phyloP scores from a whole-genome alignment of 2,888 invertebrate species.

The Troglohyphantes excavatus region DNA sequence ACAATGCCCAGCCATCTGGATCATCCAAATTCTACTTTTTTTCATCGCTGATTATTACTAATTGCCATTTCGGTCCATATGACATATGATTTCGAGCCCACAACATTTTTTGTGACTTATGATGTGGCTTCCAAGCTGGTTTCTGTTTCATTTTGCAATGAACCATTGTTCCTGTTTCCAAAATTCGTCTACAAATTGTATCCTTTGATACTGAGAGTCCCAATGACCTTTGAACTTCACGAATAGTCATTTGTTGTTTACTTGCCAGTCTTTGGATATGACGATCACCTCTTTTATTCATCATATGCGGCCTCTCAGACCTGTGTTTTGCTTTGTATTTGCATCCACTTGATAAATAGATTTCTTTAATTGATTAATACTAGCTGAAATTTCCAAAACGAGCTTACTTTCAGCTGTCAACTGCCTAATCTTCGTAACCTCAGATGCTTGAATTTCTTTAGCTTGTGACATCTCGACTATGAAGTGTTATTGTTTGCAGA shows the following conservation, averaged over 20 bases:
- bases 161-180: background rate
- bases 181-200: background rate
- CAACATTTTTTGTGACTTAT: too few species aligned
- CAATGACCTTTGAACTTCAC: conserved; percentile 8
- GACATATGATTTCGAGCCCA: too few species aligned
- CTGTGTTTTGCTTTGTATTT: background rate
- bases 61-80: too few species aligned
- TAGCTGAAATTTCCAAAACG: conserved; percentile 6
- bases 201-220: background rate
- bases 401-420: background rate
- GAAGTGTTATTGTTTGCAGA: background rate
- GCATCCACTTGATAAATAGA: background rate
- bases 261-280: conserved; percentile 3
- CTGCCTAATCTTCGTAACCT: background rate
- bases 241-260: conserved; percentile 29
- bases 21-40: conserved; percentile 28
- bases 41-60: too few species aligned
- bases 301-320: background rate
- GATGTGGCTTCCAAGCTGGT: too few species aligned
- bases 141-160: background rate
- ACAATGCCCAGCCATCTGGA: conserved; percentile 17
- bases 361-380: background rate
- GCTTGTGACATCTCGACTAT: background rate
- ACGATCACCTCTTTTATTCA: background rate
- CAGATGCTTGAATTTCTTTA: background rate